Conservation (phyloP, 2,797 vertebrate genomes). For the Typhlichthys subterraneus region DNA sequence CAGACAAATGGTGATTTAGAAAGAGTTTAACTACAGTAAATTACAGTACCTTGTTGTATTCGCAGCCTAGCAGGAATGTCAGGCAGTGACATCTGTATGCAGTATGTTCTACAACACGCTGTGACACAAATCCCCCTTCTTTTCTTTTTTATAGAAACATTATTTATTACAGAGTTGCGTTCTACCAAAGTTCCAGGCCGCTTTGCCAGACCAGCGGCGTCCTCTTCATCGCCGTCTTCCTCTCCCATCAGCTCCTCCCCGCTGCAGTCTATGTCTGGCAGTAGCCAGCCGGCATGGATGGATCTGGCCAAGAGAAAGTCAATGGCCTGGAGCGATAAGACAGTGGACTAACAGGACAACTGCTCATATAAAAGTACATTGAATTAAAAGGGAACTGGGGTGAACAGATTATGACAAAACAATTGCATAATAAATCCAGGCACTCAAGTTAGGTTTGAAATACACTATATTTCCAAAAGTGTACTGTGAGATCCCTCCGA, state of each 20-base stretch:
- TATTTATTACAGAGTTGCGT: constrained; percentile 57
- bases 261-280: constrained; percentile 65
- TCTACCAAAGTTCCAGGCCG: constrained; percentile 51
- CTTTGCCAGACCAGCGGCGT: constrained; percentile 54
- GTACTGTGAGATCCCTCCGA: too few species aligned
- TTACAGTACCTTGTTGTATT: background rate
- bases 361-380: constrained; percentile 3
- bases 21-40: background rate
- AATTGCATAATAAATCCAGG: too few species aligned
- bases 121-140: background rate
- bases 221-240: constrained; percentile 49
- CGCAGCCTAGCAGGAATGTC: background rate
- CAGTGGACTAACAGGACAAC: constrained; percentile 72
- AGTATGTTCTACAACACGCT: constrained; percentile 10
- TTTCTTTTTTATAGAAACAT: constrained; percentile 1
- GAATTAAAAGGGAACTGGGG: too few species aligned
- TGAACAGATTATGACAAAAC: too few species aligned
- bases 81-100: background rate
- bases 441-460: too few species aligned
- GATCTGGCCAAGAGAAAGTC: constrained; percentile 97
- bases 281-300: constrained; percentile 91
- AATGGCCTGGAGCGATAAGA: constrained; percentile 96
- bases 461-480: too few species aligned
- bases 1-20: too few species aligned
- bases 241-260: constrained; percentile 56